Evolutionary conservation across 1,140 invertebrate genomes (phyloP).

Genomic region (Hyposmocoma kahamanoa): DNA sequence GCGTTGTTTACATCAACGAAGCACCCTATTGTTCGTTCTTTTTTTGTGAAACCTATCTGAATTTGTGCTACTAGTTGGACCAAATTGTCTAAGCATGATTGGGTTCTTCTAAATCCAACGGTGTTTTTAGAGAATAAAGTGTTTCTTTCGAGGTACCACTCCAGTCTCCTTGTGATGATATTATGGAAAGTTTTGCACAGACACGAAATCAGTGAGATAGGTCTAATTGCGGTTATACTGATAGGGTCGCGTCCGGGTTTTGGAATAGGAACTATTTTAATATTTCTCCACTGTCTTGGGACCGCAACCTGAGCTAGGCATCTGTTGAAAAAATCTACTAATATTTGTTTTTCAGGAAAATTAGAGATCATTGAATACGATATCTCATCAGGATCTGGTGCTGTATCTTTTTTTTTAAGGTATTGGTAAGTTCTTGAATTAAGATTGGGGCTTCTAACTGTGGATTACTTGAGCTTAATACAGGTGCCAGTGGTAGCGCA

Average conservation of each 20-base stretch:
- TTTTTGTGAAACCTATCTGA: slow-evolving; percentile 8
- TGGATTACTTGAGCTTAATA: background rate
- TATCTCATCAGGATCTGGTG: slow-evolving; percentile 8
- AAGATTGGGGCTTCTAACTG: background rate
- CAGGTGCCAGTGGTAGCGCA: background rate
- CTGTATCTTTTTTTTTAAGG: slow-evolving; percentile 11
- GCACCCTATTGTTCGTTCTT: background rate
- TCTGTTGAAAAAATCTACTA: slow-evolving; percentile 5
- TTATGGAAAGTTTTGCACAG: slow-evolving; percentile 21
- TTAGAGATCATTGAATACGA: slow-evolving; percentile 11
- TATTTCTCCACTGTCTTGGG: slow-evolving; percentile 31
- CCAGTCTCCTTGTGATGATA: slow-evolving; percentile 4
- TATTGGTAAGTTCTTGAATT: slow-evolving; percentile 3
- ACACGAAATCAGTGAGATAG: slow-evolving; percentile 27
- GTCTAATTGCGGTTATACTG: slow-evolving; percentile 18
- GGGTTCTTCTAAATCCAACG: slow-evolving; percentile 6
- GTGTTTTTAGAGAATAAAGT: slow-evolving; percentile 2
- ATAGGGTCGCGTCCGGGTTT: slow-evolving; percentile 19
- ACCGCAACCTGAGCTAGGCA: background rate
- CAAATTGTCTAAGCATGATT: slow-evolving; percentile 10
- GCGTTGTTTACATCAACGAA: slow-evolving; percentile 13
- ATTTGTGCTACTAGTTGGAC: slow-evolving; percentile 5
- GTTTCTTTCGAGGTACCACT: slow-evolving; percentile 10
- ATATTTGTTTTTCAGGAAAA: slow-evolving; percentile 2
- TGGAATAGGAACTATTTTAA: slow-evolving; percentile 29